A percentile compares a stretch with the other conserved stretches of the same genome.
These are phyloP conservation scores for Atrina japonica DNA, from an alignment of 2,888 invertebrate species.

Conservation along the genomic window DNA sequence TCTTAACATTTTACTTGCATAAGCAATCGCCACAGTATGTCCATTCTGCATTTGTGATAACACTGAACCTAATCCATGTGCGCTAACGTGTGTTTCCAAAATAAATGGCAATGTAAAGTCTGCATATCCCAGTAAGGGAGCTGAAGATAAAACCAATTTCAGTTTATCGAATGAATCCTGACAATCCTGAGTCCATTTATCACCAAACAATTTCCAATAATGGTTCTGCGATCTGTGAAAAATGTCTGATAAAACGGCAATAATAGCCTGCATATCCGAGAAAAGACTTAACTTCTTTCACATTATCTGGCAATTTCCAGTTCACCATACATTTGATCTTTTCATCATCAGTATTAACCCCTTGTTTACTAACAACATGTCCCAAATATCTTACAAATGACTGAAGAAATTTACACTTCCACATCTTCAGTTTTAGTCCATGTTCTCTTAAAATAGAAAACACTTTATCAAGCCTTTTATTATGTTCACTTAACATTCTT, in stretches of 20 bases:
- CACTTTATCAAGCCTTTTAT: conserved; percentile 18
- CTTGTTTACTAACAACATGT: too few relatives aligned
- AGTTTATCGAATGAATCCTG: too few relatives aligned
- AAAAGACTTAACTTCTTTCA: conserved; percentile 29
- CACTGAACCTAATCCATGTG: conserved; percentile 29
- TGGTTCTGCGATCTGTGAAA: too few relatives aligned
- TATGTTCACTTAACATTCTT: conserved; percentile 24
- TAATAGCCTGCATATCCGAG: conserved; percentile 34
- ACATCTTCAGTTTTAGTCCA: too few relatives aligned
- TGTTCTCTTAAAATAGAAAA: too few relatives aligned
- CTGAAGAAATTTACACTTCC: background rate
- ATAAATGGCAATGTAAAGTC: too few relatives aligned
- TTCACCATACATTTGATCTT: conserved; percentile 21
- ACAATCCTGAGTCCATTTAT: conserved; percentile 23
- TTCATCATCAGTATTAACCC: conserved; percentile 21
- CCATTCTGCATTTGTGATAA: conserved; percentile 48
- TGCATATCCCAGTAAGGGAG: too few relatives aligned
- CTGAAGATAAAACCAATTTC: conserved; percentile 22
- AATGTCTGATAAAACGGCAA: conserved; percentile 19
- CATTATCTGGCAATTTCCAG: conserved; percentile 4
- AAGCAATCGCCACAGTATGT: conserved; percentile 48
- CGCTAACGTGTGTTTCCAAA: too few relatives aligned
- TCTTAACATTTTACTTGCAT: conserved; percentile 41
- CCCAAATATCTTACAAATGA: too few relatives aligned
- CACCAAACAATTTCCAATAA: too few relatives aligned